A percentile compares a stretch with the other conserved stretches of the same genome.
Conservation (phyloP, 2,888 invertebrate genomes). For the Drosophila mimetica region DNA sequence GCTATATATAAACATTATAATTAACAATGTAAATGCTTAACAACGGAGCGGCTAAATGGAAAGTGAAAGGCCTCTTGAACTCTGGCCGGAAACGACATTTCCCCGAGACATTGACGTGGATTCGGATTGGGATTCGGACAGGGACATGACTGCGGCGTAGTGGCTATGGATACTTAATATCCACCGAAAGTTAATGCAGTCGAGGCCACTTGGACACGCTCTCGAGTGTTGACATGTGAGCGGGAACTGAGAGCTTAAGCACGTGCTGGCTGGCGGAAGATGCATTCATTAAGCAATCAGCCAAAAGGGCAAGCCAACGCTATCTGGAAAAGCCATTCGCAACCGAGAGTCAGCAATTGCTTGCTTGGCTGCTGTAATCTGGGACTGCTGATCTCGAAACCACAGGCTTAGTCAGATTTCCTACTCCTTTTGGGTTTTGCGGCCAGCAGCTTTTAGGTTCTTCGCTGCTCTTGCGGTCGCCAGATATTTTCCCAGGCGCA, state of each 20-base stretch:
- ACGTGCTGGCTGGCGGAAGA: slow-evolving; percentile 67
- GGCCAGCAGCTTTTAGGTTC: slow-evolving; percentile 23
- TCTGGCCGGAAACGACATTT: slow-evolving; percentile 58
- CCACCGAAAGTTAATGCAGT: slow-evolving; percentile 26
- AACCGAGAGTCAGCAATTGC: background rate
- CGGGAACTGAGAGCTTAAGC: slow-evolving; percentile 75
- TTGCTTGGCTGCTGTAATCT: slow-evolving; percentile 44
- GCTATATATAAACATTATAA: slow-evolving; percentile 42
- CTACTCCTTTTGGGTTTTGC: slow-evolving; percentile 10
- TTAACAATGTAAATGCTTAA: slow-evolving; percentile 47
- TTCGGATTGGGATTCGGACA: slow-evolving; percentile 17
- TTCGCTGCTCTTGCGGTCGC: slow-evolving; percentile 61
- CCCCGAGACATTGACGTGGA: slow-evolving; percentile 25
- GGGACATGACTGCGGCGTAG: slow-evolving; percentile 15
- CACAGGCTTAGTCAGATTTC: slow-evolving; percentile 34
- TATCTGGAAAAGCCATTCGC: background rate
- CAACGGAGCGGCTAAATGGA: slow-evolving; percentile 32
- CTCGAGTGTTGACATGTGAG: slow-evolving; percentile 54
- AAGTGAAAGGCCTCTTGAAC: slow-evolving; percentile 60
- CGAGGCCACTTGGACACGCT: slow-evolving; percentile 47
- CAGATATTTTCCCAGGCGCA: slow-evolving; percentile 79
- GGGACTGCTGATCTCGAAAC: slow-evolving; percentile 30
- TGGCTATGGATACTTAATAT: slow-evolving; percentile 11
- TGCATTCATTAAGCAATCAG: slow-evolving; percentile 78
- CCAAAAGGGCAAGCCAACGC: slow-evolving; percentile 32